Evolutionary conservation across 1,140 invertebrate genomes (phyloP).

Genomic region (Theocolax elegans): DNA sequence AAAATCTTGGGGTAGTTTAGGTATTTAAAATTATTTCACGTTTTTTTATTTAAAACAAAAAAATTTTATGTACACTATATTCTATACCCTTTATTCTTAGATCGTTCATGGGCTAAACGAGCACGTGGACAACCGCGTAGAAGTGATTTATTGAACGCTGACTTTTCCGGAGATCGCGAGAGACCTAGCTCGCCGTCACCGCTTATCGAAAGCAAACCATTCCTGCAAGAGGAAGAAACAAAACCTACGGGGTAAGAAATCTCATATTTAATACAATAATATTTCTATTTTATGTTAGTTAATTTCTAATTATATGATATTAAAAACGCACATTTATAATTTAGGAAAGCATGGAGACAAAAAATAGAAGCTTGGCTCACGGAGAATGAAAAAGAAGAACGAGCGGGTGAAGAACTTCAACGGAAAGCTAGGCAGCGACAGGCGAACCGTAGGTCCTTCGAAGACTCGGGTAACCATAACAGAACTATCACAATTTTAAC

Average conservation of each 20-base stretch:
- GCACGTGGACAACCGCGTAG: constrained; percentile 77
- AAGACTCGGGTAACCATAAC: constrained; percentile 77
- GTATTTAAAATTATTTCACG: constrained; percentile 58
- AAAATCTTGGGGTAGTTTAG: constrained; percentile 86
- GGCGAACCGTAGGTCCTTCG: constrained; percentile 80
- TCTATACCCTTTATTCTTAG: constrained; percentile 62
- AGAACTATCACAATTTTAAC: constrained; percentile 3
- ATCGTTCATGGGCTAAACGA: constrained; percentile 87
- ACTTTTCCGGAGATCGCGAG: constrained; percentile 78
- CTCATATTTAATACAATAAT: constrained; percentile 67
- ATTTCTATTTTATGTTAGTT: constrained; percentile 58
- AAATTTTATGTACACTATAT: background rate
- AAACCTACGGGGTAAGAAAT: constrained; percentile 62
- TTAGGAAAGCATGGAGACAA: constrained; percentile 78
- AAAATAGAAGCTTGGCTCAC: constrained; percentile 92
- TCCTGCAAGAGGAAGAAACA: constrained; percentile 63
- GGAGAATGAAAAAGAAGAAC: constrained; percentile 86
- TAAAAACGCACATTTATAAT: too few species aligned
- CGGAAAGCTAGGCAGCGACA: constrained; percentile 72
- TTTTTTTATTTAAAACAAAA: too few species aligned
- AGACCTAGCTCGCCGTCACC: constrained; percentile 79
- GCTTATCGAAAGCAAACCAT: constrained; percentile 67
- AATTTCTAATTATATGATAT: constrained; percentile 47
- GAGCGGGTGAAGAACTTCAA: constrained; percentile 74
- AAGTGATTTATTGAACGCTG: constrained; percentile 75